Percentiles rank a stretch among this genome's conserved stretches.
phyloP scores from a whole-genome alignment of 2,113 vertebrate species.

The Plotosus lineatus region DNA sequence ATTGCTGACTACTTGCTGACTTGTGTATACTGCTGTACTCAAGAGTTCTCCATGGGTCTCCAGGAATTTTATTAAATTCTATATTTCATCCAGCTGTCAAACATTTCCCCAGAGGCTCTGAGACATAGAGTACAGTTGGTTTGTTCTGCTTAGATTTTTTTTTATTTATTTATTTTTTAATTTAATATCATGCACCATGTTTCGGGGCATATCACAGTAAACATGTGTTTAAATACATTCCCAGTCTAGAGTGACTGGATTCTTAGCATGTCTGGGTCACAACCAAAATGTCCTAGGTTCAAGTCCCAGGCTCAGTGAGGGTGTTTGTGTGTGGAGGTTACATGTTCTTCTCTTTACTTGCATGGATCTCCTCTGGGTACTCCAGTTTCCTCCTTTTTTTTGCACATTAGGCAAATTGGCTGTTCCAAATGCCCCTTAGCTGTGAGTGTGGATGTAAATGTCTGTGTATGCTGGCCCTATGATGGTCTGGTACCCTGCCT shows the following conservation, averaged over 20 bases:
- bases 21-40: neutral
- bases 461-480: no score
- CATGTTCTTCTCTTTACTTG: no score
- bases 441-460: no score
- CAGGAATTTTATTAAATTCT: constrained; percentile 21
- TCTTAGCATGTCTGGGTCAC: no score
- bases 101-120: constrained; percentile 14
- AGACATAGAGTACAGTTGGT: neutral
- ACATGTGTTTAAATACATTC: neutral
- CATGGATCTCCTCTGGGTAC: no score
- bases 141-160: neutral
- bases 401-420: no score
- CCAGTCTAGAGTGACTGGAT: neutral
- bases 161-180: neutral
- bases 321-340: no score
- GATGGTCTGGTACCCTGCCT: no score
- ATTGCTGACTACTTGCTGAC: constrained; percentile 16
- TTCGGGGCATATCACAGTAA: neutral
- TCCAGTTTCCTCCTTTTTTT: no score
- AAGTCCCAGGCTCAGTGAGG: no score
- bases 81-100: constrained; percentile 29
- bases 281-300: no score
- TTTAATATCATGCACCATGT: neutral
- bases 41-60: neutral
- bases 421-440: no score